phyloP scores from a whole-genome alignment of 1,140 invertebrate species.

The Bombus huntii region DNA sequence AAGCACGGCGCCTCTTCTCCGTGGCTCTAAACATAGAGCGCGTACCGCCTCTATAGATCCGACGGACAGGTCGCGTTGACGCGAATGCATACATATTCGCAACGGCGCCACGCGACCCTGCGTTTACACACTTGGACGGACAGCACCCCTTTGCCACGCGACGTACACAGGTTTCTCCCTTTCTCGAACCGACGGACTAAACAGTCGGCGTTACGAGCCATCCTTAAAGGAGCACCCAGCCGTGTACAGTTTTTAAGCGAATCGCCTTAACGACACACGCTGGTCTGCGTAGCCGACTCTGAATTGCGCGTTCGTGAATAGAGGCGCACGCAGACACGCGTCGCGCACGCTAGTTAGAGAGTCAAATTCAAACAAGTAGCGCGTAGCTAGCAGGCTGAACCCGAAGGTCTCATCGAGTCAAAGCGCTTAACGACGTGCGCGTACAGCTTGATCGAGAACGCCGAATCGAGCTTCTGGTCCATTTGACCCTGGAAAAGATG shows the following conservation, averaged over 20 bases:
- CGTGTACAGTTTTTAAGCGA: constrained; percentile 37
- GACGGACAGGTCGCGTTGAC: not conserved
- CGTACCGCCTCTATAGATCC: not conserved
- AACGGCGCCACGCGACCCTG: constrained; percentile 34
- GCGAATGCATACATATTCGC: not conserved
- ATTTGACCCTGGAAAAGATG: constrained; percentile 6
- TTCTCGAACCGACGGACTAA: constrained; percentile 11
- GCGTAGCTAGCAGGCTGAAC: not conserved
- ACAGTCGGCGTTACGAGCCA: constrained; percentile 21
- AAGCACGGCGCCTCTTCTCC: not conserved
- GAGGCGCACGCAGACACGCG: not conserved
- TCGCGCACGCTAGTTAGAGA: not conserved
- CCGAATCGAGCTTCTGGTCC: constrained; percentile 22
- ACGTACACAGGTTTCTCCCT: constrained; percentile 7
- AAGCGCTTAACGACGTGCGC: constrained; percentile 27
- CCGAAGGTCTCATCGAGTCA: not conserved
- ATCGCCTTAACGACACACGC: constrained; percentile 40
- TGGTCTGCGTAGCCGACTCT: constrained; percentile 3
- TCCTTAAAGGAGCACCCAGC: constrained; percentile 50
- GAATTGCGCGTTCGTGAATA: not conserved
- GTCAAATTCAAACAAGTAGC: constrained; percentile 5
- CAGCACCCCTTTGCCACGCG: constrained; percentile 58
- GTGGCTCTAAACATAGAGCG: not conserved
- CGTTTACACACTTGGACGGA: constrained; percentile 42
- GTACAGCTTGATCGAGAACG: not conserved